Conservation (phyloP, 2,797 vertebrate species). For the Onychomys torridus region DNA sequence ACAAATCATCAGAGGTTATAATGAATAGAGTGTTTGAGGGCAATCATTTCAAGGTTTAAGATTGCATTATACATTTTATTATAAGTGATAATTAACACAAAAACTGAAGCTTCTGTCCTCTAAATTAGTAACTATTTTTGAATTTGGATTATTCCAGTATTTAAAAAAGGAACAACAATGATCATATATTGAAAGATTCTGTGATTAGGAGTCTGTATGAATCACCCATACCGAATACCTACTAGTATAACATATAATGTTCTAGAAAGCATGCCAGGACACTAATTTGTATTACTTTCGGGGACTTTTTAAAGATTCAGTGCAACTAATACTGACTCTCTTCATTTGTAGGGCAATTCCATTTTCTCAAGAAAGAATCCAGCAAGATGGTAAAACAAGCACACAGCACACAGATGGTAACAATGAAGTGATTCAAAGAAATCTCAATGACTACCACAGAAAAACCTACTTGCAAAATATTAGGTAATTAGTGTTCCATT, state of each 20-base stretch:
- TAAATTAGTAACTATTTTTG: background rate
- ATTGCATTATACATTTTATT: slow-evolving; percentile 28
- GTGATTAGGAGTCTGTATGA: slow-evolving; percentile 29
- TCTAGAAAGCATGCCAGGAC: background rate
- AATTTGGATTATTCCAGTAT: slow-evolving; percentile 11
- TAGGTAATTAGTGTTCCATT: background rate
- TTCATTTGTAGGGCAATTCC: background rate
- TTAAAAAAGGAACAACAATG: background rate
- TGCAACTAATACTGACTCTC: background rate
- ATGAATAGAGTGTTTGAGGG: slow-evolving; percentile 34
- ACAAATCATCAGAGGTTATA: background rate
- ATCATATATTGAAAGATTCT: background rate
- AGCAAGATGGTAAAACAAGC: background rate
- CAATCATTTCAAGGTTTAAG: background rate
- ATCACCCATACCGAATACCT: background rate
- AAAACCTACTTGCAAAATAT: slow-evolving; percentile 4
- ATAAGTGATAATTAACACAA: background rate
- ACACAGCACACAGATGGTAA: background rate
- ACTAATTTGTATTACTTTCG: background rate
- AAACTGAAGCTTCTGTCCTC: background rate
- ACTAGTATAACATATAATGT: background rate
- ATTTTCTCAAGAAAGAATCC: background rate
- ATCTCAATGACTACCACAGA: background rate
- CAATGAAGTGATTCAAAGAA: background rate
- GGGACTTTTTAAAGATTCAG: background rate